These are phyloP conservation scores for Coronaproctus castanopsis DNA, from an alignment of 2,888 invertebrate species.

Conservation along the genomic window DNA sequence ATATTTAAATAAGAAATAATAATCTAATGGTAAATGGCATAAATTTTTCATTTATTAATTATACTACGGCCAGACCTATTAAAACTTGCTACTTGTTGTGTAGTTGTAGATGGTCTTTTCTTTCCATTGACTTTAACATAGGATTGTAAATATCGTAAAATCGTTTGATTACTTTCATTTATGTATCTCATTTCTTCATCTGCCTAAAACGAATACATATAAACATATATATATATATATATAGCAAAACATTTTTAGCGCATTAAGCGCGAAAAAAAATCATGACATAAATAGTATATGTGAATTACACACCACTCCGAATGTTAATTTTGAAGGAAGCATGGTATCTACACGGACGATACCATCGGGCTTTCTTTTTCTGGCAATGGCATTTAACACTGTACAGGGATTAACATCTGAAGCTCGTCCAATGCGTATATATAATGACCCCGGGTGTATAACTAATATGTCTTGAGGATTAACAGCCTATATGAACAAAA, in stretches of 20 bases:
- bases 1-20: too few relatives aligned
- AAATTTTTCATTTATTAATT: too few relatives aligned
- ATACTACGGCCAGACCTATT: too few relatives aligned
- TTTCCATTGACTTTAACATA: conserved; percentile 66
- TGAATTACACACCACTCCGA: neutral
- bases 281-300: neutral
- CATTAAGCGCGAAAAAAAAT: neutral
- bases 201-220: too few relatives aligned
- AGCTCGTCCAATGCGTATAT: conserved; percentile 72
- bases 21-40: too few relatives aligned
- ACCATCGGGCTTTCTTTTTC: conserved; percentile 34
- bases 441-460: conserved; percentile 84
- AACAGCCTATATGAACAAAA: too few relatives aligned
- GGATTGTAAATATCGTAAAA: conserved; percentile 68
- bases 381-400: conserved; percentile 66
- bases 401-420: conserved; percentile 72
- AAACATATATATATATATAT: too few relatives aligned
- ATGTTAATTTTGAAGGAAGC: conserved; percentile 36
- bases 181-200: too few relatives aligned
- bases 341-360: conserved; percentile 40
- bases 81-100: conserved; percentile 72
- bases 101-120: conserved; percentile 57
- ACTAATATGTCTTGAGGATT: conserved; percentile 24
- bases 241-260: neutral
- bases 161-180: conserved; percentile 62